Evolutionary conservation across 2,113 vertebrate genomes (phyloP).

Genomic region (Steatornis caripensis): DNA sequence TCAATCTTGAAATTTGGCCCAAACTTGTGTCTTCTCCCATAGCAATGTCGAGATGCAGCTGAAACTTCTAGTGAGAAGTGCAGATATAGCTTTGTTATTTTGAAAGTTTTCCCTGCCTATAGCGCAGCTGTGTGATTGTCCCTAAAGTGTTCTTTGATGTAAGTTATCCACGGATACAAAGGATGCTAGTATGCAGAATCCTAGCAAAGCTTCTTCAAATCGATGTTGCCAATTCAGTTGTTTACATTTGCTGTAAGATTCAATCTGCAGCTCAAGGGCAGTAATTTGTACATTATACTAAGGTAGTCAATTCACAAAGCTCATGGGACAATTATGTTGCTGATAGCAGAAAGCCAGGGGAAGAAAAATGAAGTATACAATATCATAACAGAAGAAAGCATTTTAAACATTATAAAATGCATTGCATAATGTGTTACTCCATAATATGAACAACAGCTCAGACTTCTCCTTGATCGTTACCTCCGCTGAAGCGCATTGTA

Average conservation of each 20-base stretch:
- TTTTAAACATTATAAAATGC: not conserved
- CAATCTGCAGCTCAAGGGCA: conserved; percentile 1
- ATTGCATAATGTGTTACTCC: not conserved
- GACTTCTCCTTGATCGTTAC: not conserved
- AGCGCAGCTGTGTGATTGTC: not conserved
- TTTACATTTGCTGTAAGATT: not conserved
- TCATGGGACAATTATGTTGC: not conserved
- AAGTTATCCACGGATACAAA: not conserved
- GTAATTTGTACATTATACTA: not conserved
- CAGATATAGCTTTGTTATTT: not conserved
- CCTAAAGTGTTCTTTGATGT: not conserved
- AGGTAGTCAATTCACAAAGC: not conserved
- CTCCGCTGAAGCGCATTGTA: not conserved
- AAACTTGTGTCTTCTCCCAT: not conserved
- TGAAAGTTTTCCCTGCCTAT: not conserved
- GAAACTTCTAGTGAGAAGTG: not conserved
- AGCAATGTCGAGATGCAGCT: not conserved
- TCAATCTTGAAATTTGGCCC: too few relatives aligned
- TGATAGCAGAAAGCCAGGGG: not conserved
- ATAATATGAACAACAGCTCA: not conserved
- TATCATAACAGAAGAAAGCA: not conserved
- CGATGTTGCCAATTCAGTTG: not conserved
- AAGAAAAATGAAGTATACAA: not conserved
- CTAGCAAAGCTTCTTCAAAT: not conserved
- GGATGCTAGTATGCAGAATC: not conserved